These are phyloP conservation scores for Cynoglossus semilaevis DNA, from an alignment of 2,113 vertebrate genomes.

Conservation along the genomic window DNA sequence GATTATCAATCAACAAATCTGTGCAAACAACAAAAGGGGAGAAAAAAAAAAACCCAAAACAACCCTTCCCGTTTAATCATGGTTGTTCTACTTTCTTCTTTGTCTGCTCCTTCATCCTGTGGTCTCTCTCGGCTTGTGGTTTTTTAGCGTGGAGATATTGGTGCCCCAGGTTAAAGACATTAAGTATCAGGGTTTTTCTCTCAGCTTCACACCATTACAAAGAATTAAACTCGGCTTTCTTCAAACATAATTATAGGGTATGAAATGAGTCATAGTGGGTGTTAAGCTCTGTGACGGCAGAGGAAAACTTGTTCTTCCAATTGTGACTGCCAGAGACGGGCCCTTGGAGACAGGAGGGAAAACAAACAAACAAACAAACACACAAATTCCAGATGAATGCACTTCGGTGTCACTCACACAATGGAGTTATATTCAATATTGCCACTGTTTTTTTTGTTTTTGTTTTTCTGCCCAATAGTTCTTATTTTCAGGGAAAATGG, in stretches of 20 bases:
- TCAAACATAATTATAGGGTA: constrained; percentile 63
- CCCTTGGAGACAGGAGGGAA: constrained; percentile 57
- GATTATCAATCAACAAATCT: constrained; percentile 15
- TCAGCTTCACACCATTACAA: constrained; percentile 56
- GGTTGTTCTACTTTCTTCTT: constrained; percentile 1
- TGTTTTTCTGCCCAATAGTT: neutral
- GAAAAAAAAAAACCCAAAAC: neutral
- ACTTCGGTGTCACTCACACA: constrained; percentile 37
- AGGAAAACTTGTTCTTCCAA: constrained; percentile 68
- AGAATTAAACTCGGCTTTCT: constrained; percentile 65
- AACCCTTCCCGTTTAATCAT: neutral
- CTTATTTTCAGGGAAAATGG: constrained; percentile 54
- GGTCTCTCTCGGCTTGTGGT: constrained; percentile 24
- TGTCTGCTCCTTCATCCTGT: constrained; percentile 21
- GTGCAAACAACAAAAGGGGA: constrained; percentile 5
- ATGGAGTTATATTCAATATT: constrained; percentile 28
- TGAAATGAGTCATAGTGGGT: constrained; percentile 63
- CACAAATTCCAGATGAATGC: constrained; percentile 42
- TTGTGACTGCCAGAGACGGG: constrained; percentile 66
- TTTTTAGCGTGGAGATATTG: constrained; percentile 34
- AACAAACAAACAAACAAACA: constrained; percentile 47
- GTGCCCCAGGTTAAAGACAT: constrained; percentile 57
- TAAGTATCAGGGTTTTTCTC: constrained; percentile 17
- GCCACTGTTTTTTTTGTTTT: too few species aligned
- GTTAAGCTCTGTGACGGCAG: constrained; percentile 56